Evolutionary conservation across 2,113 vertebrate genomes (phyloP).

Genomic region (Oceanodroma tethys): DNA sequence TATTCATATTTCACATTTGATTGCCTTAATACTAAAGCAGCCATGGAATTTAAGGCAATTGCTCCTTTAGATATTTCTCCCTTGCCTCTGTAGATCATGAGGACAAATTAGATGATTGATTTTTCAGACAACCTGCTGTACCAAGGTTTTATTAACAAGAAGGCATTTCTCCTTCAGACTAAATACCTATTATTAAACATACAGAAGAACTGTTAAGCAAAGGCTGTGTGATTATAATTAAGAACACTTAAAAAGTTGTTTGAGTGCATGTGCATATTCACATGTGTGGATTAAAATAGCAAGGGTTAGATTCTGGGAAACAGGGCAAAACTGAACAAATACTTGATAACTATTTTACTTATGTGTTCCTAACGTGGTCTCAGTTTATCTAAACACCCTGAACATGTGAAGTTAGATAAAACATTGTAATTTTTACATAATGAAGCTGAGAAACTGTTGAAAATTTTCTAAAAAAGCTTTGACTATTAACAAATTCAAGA

Average conservation of each 20-base stretch:
- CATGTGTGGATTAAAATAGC: neutral
- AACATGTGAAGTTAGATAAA: neutral
- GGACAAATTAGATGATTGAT: neutral
- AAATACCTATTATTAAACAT: neutral
- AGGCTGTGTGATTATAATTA: neutral
- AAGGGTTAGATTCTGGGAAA: neutral
- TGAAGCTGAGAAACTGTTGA: neutral
- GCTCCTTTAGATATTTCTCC: neutral
- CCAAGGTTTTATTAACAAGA: neutral
- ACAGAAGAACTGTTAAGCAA: neutral
- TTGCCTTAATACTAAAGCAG: neutral
- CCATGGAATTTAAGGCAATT: neutral
- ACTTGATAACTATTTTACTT: neutral
- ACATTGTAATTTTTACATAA: neutral
- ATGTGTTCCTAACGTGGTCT: neutral
- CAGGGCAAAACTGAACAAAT: neutral
- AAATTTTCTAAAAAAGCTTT: neutral
- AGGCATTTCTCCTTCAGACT: neutral
- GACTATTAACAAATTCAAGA: neutral
- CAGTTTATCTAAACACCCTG: neutral
- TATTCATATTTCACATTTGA: conserved; percentile 14
- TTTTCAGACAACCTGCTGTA: neutral
- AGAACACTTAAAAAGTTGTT: neutral
- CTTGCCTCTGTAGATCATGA: neutral
- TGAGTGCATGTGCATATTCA: neutral